Percentiles rank a stretch among this genome's conserved stretches.
phyloP scores from a whole-genome alignment of 2,797 vertebrate species.

The Enteromius paludinosus region DNA sequence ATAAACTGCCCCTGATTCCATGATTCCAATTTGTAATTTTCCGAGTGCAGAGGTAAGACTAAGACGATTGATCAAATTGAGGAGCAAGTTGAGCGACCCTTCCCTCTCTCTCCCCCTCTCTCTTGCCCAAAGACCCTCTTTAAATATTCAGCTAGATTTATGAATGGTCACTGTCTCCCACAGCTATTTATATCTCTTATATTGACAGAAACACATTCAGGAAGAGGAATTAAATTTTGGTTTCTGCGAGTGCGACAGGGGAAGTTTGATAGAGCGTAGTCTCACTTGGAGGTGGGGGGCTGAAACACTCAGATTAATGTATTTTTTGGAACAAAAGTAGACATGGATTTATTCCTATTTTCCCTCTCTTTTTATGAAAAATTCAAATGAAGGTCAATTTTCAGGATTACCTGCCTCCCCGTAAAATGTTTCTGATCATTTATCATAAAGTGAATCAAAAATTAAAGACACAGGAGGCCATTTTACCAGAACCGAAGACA shows the following conservation, averaged over 20 bases:
- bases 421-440: conserved; percentile 58
- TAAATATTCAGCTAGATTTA: conserved; percentile 85
- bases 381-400: conserved; percentile 67
- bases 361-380: conserved; percentile 64
- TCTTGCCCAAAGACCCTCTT: conserved; percentile 77
- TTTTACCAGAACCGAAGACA: conserved; percentile 37
- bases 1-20: conserved; percentile 82
- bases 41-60: conserved; percentile 80
- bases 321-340: conserved; percentile 67
- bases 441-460: conserved; percentile 59
- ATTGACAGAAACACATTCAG: conserved; percentile 77
- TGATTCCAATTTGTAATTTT: conserved; percentile 86
- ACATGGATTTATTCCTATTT: conserved; percentile 70
- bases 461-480: conserved; percentile 56
- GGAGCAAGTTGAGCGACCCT: conserved; percentile 73
- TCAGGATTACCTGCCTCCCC: conserved; percentile 60
- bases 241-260: conserved; percentile 64
- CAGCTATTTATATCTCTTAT: conserved; percentile 79
- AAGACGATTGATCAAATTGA: conserved; percentile 82
- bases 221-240: conserved; percentile 68
- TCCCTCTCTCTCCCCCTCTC: conserved; percentile 46
- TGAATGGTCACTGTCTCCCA: conserved; percentile 76
- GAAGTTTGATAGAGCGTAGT: conserved; percentile 65
- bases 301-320: conserved; percentile 66
- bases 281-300: conserved; percentile 56